Evolutionary conservation across 2,113 vertebrate genomes (phyloP), one percentile per base, ranked within the genome.

Genomic region (Ameiurus melas): DNA sequence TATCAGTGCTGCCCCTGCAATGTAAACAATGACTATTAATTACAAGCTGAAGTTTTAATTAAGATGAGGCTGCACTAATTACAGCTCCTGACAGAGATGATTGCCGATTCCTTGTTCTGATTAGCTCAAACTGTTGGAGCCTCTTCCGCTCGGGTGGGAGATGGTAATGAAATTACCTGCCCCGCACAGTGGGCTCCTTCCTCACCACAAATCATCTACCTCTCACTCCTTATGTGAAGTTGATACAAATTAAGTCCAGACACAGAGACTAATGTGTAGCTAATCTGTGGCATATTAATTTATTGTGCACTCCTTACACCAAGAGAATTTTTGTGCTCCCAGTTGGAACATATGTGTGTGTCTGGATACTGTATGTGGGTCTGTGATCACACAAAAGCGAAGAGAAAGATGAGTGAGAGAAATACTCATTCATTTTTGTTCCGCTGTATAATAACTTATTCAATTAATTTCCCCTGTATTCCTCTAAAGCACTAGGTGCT

Each of bases 11-110:
- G 94, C 95, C 93, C 94, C 95, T 95, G 96, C 95, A 96, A 97
- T 94, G 95, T 97, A 97, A 97, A 98, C 97, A 97, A 97, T 96
- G 95, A 95, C 93, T 96, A 94, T 95, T 96, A 97, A 98, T 98
- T 97, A 97, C 94, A 94, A 95, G 94, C 93, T 95, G 95, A 96
- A 95, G 91, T 94, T 97, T 97, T 97, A 97, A 98, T 99, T 97
- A 97, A 97, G 96, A 97, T 95, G 96, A 96, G 94, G 95, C 94
- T 93, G 90, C 92, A 95, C 94, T 95, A 97, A 98, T 97, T 97
- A 97, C 96, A 95, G 96, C 92, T 93, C 92, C 97, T 96, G 97
- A 97, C 96, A 96, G 97, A 77, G 97, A 96, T 97, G 97, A 98
- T 97, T 96, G 96, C 93, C 94, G 95, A 96, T 94, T 92, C 92